Base-by-base conservation (phyloP, 2,888 invertebrate species). In the Andrena praecox region DNA sequence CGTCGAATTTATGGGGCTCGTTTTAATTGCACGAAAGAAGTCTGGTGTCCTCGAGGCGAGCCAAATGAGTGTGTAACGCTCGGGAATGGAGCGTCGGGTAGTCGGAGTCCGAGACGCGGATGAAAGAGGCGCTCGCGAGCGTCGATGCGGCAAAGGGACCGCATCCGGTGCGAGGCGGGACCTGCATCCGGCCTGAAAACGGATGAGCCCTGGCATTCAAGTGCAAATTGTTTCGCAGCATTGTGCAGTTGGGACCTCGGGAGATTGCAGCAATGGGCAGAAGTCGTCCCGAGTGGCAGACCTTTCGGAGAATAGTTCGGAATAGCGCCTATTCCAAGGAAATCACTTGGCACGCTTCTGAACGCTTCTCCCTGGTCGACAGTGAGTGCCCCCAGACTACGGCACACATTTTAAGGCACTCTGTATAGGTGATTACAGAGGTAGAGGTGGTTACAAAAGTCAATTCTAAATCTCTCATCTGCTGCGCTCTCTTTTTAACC, bases 151-250 rank as follows among this genome's bases (percentile, higher is more conserved):
- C 69, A 77, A 82, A 79, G 72, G 84, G 83, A 70, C 60, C 73
- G 86, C 84, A 84, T 88, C 89, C 87, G 87, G 87, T 63, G 77
- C 69, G 76, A 90, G 85, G 78, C 86, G 87, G 79, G 84, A 82
- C 88, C 85, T 82, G 75, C 90, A 89, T 91, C 91, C 91, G 90
- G 91, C 82, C 89, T 84, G 80, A 73, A 84, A 80, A 80, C 85
- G 85, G 87, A 87, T 81, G 82, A 82, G 83, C 77, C 81, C 86
- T 80, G 77, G 89, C 87, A 90, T 91, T 91, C 90, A 89, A 91
- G 90, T 91, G 91, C 91, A 91, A 92, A 92, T 92, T 89, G 90
- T 90, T 91, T 89, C 82, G 85, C 87, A 69, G 87, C 86, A 87
- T 90, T 90, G 89, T 89, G 76, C 56, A 24, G 84, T 60, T 27